A percentile compares a stretch with the other conserved stretches of the same genome.
Evolutionary conservation across 2,888 invertebrate species (phyloP).

Genomic region (Enchytraeus crypticus): DNA sequence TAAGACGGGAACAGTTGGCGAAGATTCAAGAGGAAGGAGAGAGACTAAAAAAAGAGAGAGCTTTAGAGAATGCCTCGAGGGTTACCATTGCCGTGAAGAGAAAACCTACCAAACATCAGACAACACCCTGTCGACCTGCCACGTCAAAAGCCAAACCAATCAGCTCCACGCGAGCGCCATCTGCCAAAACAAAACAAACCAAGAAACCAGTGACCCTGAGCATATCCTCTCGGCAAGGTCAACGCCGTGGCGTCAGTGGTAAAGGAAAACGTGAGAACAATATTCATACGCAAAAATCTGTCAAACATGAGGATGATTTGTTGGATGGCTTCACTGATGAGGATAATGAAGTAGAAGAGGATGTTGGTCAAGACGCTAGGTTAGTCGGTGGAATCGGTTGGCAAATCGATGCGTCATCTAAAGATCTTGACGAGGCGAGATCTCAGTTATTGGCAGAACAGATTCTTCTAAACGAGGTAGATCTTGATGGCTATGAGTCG

Average conservation of each 20-base stretch:
- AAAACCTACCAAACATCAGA: too few species aligned
- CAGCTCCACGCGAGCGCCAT: background rate
- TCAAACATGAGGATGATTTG: background rate
- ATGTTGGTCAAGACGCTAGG: background rate
- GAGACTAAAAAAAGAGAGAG: too few species aligned
- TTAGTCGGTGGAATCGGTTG: conserved; percentile 1
- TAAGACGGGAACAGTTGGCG: conserved; percentile 9
- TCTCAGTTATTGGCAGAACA: too few species aligned
- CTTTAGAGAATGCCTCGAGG: background rate
- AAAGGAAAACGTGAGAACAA: background rate
- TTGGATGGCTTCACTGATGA: background rate
- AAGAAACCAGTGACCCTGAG: background rate
- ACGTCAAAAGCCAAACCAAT: background rate
- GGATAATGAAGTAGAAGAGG: background rate
- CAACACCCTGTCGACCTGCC: too few species aligned
- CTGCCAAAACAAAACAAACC: background rate
- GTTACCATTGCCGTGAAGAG: too few species aligned
- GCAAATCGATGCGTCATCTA: background rate
- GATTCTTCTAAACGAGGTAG: too few species aligned
- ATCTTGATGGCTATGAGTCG: too few species aligned
- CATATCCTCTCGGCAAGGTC: background rate
- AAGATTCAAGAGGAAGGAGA: too few species aligned
- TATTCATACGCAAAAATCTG: background rate
- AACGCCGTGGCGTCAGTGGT: background rate
- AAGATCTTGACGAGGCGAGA: background rate